Conservation (phyloP, 53 echinoderm and acorn worm genomes). For the Glandiceps talaboti region DNA sequence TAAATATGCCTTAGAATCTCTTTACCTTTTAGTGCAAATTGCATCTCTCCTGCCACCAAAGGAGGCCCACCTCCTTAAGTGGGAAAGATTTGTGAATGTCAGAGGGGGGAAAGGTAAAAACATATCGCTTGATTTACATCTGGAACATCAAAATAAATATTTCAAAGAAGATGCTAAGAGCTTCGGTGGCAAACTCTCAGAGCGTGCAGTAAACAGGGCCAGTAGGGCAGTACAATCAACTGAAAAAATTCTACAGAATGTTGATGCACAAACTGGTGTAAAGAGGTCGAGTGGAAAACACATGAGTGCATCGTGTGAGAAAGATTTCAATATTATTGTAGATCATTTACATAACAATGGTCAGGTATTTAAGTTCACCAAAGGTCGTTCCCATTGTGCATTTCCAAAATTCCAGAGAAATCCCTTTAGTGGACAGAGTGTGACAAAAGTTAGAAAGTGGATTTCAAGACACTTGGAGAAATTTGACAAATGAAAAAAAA, state of each 20-base stretch:
- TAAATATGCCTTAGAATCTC: not conserved
- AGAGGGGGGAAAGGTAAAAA: not conserved
- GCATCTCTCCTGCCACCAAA: not conserved
- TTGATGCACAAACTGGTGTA: slow-evolving; percentile 11
- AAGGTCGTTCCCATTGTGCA: not conserved
- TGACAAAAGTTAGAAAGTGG: not conserved
- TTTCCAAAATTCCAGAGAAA: not conserved
- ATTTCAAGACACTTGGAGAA: not conserved
- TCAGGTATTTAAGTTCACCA: not conserved
- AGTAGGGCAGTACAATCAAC: not conserved
- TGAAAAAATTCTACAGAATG: slow-evolving; percentile 6
- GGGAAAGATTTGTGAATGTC: not conserved
- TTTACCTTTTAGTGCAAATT: not conserved
- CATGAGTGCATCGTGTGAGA: not conserved
- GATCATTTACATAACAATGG: not conserved
- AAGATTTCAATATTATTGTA: not conserved
- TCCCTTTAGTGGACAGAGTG: not conserved
- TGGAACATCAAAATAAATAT: not conserved
- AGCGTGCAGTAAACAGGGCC: not conserved
- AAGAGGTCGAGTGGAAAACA: slow-evolving; percentile 21
- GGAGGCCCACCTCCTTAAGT: not conserved
- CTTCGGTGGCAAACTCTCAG: not conserved
- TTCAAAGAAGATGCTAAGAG: not conserved
- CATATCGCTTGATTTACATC: not conserved
- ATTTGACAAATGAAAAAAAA: no score